phyloP scores from a whole-genome alignment of 1,140 invertebrate genomes.

The Pseudobourletiella spinata region DNA sequence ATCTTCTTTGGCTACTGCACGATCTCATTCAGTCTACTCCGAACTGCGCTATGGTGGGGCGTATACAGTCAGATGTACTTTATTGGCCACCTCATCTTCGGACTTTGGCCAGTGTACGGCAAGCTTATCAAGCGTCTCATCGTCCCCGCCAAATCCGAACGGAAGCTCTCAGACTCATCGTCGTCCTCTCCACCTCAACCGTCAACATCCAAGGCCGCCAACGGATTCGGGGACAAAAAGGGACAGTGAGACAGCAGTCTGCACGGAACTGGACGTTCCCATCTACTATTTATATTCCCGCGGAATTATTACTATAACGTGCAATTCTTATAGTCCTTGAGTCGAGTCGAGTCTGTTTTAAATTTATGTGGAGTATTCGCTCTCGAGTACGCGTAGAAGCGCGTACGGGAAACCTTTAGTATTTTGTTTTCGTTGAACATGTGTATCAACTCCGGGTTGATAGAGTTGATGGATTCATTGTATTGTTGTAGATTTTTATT shows the following conservation, averaged over 20 bases:
- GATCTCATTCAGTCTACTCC: slow-evolving; percentile 66
- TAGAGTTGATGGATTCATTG: too few species aligned
- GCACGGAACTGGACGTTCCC: background rate
- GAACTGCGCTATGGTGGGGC: slow-evolving; percentile 53
- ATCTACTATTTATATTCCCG: background rate
- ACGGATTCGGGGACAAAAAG: slow-evolving; percentile 10
- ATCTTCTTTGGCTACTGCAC: slow-evolving; percentile 79
- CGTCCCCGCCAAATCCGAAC: background rate
- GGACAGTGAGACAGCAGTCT: too few species aligned
- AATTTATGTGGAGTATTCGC: too few species aligned
- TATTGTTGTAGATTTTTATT: too few species aligned
- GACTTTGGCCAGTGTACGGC: slow-evolving; percentile 49
- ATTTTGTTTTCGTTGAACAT: too few species aligned
- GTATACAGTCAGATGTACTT: slow-evolving; percentile 55
- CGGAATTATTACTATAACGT: background rate
- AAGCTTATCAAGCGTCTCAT: slow-evolving; percentile 38
- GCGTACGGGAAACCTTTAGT: too few species aligned
- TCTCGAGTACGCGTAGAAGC: too few species aligned
- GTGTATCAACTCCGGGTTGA: too few species aligned
- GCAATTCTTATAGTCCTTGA: too few species aligned
- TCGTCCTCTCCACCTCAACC: background rate
- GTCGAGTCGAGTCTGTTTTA: too few species aligned
- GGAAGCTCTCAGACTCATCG: background rate
- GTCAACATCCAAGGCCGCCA: background rate
- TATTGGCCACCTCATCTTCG: slow-evolving; percentile 53